These are phyloP conservation scores for Phalangium opilio DNA, from an alignment of 2,888 invertebrate species.

Conservation along the genomic window DNA sequence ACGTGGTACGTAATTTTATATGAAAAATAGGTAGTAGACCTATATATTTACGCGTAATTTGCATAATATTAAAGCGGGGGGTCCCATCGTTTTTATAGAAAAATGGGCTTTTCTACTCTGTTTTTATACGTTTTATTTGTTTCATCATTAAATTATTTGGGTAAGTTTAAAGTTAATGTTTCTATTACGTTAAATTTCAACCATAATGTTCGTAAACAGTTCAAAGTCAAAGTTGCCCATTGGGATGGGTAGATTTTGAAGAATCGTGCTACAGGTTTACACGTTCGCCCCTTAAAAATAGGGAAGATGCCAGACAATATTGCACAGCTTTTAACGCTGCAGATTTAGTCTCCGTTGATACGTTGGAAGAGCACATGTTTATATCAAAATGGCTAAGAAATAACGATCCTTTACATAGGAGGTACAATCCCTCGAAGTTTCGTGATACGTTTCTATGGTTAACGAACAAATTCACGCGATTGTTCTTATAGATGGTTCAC, in stretches of 20 bases:
- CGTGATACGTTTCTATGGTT: not conserved
- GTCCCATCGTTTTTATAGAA: no score
- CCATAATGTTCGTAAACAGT: constrained; percentile 1
- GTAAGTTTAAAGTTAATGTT: no score
- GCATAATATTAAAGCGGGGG: no score
- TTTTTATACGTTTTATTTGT: no score
- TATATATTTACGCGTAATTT: no score
- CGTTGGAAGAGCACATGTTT: constrained; percentile 72
- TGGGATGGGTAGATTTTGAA: constrained; percentile 66
- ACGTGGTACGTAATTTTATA: no score
- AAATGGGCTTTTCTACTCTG: no score
- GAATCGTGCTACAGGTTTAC: constrained; percentile 79
- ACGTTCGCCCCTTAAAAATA: constrained; percentile 62
- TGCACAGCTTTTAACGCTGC: constrained; percentile 49
- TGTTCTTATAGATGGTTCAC: constrained; percentile 51
- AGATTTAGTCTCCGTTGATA: constrained; percentile 62
- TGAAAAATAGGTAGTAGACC: no score
- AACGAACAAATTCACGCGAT: not conserved
- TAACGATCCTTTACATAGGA: constrained; percentile 67
- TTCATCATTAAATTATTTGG: no score
- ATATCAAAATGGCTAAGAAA: constrained; percentile 61
- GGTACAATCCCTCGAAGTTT: constrained; percentile 23
- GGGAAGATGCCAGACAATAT: constrained; percentile 63
- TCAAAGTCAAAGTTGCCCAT: constrained; percentile 46
- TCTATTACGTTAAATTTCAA: no score